Evolutionary conservation across 1,140 invertebrate genomes (phyloP).

Genomic region (Drosophila subpulchrella): DNA sequence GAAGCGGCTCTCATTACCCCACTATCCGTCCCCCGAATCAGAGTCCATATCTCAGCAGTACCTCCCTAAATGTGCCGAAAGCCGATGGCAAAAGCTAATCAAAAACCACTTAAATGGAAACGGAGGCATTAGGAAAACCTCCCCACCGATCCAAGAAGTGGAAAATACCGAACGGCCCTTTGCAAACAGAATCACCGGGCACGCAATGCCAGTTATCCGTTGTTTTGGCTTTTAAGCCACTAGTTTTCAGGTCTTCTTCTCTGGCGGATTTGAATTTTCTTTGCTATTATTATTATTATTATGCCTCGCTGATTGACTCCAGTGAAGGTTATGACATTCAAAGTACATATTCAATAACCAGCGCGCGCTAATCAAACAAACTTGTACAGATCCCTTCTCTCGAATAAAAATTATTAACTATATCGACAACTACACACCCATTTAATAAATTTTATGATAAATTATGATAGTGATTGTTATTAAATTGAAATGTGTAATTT

Average conservation of each 20-base stretch:
- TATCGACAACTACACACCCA: slow-evolving; percentile 8
- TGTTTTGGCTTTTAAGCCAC: slow-evolving; percentile 1
- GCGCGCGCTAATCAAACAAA: slow-evolving; percentile 44
- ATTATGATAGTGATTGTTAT: no score
- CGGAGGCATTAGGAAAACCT: slow-evolving; percentile 44
- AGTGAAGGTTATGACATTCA: slow-evolving; percentile 78
- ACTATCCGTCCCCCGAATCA: not conserved
- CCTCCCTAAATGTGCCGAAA: slow-evolving; percentile 1
- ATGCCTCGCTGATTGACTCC: slow-evolving; percentile 58
- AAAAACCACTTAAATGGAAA: slow-evolving; percentile 72
- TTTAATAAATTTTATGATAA: not conserved
- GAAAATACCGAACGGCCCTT: slow-evolving; percentile 1
- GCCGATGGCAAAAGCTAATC: slow-evolving; percentile 55
- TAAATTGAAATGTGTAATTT: no score
- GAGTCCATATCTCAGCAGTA: not conserved
- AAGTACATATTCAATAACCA: slow-evolving; percentile 79
- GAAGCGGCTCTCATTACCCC: slow-evolving; percentile 24
- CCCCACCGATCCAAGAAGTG: not conserved
- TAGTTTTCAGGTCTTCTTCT: not conserved
- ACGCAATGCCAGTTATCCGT: slow-evolving; percentile 34
- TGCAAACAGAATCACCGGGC: slow-evolving; percentile 24
- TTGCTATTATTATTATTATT: slow-evolving; percentile 28
- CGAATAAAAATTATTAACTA: not conserved
- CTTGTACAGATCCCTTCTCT: slow-evolving; percentile 45
- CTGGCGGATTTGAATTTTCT: slow-evolving; percentile 12